Evolutionary conservation across 2,797 vertebrate species (phyloP).

Genomic region (Smutsia gigantea): DNA sequence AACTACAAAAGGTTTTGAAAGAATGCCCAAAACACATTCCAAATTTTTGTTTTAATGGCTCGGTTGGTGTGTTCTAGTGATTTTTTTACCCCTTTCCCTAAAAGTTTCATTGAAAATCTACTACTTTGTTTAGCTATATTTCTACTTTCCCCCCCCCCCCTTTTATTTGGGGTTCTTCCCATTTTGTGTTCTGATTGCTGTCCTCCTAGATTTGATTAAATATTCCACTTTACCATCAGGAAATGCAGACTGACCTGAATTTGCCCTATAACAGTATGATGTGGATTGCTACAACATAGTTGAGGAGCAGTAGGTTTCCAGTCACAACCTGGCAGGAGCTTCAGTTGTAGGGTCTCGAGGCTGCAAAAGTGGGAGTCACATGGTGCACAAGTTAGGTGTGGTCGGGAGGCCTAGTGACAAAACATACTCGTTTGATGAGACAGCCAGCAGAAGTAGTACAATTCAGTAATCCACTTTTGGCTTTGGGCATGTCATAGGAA

Average conservation of each 20-base stretch:
- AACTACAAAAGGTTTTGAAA: not conserved
- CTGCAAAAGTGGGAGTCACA: not conserved
- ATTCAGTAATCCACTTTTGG: not conserved
- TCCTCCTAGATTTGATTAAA: not conserved
- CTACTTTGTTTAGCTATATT: not conserved
- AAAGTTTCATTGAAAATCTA: slow-evolving; percentile 9
- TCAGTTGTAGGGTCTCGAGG: not conserved
- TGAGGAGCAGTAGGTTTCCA: not conserved
- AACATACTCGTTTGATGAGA: not conserved
- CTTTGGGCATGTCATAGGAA: slow-evolving; percentile 87
- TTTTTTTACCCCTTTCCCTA: not conserved
- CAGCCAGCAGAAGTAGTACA: fast-evolving
- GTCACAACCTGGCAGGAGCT: not conserved
- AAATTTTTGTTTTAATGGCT: not conserved
- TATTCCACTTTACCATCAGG: fast-evolving
- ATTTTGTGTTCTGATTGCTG: not conserved
- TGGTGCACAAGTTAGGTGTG: not conserved
- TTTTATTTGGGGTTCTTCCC: not conserved
- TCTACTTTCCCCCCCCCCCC: not conserved
- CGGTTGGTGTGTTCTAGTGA: not conserved
- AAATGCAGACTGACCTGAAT: not conserved
- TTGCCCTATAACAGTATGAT: not conserved
- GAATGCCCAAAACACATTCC: not conserved
- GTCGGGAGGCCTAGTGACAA: not conserved
- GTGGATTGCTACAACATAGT: no score